These are phyloP conservation scores for Bombus haemorrhoidalis DNA, from an alignment of 1,140 invertebrate genomes.

Conservation along the genomic window DNA sequence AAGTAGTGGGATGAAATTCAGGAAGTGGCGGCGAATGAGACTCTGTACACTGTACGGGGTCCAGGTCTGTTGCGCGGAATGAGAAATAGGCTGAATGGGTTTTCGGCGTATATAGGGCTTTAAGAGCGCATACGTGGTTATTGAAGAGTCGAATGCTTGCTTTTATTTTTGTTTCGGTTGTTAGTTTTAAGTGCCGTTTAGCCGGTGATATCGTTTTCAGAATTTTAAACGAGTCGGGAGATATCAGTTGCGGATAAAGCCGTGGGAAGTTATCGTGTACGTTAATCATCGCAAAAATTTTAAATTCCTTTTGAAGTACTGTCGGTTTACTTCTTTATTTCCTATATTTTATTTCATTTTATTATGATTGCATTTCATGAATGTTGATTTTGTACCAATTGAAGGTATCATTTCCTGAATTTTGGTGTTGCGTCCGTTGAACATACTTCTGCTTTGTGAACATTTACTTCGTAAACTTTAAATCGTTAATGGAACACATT, in stretches of 20 bases:
- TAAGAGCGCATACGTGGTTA: not conserved
- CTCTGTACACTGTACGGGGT: not conserved
- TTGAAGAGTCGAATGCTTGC: not conserved
- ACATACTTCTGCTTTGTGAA: too few species aligned
- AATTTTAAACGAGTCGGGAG: not conserved
- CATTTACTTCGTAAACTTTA: too few species aligned
- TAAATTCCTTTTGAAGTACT: too few species aligned
- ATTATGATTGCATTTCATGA: too few species aligned
- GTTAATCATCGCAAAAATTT: too few species aligned
- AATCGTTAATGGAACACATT: not conserved
- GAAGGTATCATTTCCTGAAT: too few species aligned
- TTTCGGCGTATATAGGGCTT: too few species aligned
- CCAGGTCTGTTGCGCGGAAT: not conserved
- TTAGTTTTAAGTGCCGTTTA: not conserved
- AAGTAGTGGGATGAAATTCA: not conserved
- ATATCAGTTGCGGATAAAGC: not conserved
- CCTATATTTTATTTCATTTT: too few species aligned
- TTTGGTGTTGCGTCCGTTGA: too few species aligned
- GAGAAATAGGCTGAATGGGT: not conserved
- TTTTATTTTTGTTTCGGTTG: not conserved
- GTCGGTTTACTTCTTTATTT: too few species aligned
- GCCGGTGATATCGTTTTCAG: not conserved
- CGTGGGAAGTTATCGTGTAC: not conserved
- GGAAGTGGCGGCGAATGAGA: constrained; percentile 18
- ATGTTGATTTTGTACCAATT: too few species aligned